phyloP scores from a whole-genome alignment of 1,140 invertebrate genomes.

The Sitodiplosis mosellana region DNA sequence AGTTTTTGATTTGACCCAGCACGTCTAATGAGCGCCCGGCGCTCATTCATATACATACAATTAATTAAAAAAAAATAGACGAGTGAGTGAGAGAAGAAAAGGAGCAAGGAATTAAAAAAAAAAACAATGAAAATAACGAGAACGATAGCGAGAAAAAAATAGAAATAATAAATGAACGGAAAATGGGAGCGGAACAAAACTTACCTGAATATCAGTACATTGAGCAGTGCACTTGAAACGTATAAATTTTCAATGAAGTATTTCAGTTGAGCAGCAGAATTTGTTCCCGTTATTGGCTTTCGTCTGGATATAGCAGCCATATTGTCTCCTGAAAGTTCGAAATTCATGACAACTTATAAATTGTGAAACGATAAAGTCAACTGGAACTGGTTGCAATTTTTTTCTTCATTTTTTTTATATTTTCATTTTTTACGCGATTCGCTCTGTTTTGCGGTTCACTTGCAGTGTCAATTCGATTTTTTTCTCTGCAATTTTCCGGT shows the following conservation, averaged over 20 bases:
- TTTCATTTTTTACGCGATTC: conserved; percentile 7
- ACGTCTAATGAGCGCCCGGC: too few relatives aligned
- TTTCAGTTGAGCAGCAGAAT: conserved; percentile 22
- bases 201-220: conserved; percentile 22
- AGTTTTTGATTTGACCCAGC: too few relatives aligned
- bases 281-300: conserved; percentile 20
- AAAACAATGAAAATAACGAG: too few relatives aligned
- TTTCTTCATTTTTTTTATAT: background rate
- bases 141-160: too few relatives aligned
- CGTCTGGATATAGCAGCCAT: conserved; percentile 25
- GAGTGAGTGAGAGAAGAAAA: too few relatives aligned
- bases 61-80: too few relatives aligned
- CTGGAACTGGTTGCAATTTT: conserved; percentile 5
- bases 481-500: background rate
- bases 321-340: conserved; percentile 21
- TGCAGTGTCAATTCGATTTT: too few relatives aligned
- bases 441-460: conserved; percentile 11
- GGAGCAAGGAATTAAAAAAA: too few relatives aligned
- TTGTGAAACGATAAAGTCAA: conserved; percentile 8
- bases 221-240: conserved; percentile 21
- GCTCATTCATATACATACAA: too few relatives aligned
- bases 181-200: conserved; percentile 3
- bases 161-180: background rate
- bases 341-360: conserved; percentile 1
- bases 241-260: conserved; percentile 23